Evolutionary conservation across 1,140 invertebrate genomes (phyloP), one percentile per base, ranked within the genome.

Genomic region (Trinorchestia longiramus): DNA sequence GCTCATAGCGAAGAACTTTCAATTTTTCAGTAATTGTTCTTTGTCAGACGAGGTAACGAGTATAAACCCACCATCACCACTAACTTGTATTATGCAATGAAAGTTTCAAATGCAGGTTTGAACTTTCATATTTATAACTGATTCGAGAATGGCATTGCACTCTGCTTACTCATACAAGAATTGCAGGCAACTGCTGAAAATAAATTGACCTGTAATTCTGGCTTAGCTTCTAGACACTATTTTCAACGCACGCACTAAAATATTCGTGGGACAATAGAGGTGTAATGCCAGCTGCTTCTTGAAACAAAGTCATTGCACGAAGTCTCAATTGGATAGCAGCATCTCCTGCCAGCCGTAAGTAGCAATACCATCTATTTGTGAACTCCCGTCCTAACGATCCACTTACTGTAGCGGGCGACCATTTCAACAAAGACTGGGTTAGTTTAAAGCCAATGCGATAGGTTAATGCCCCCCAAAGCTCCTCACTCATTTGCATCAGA

Each of bases 341-440:
- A 90, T 90, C 43, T 90, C 88, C 88, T 11, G 41, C 36, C 43
- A 42, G 88, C 88, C 28, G 4, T 90, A 90, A 90, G 88, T 90
- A 43, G 88, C 88, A 90, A 90, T 90, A 90, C 88, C 88, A 90
- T 90, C 43, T 90, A 90, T 42, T 90, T 42, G n/a, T 41, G 88
- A 36, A 90, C 88, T 8, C n/a, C 88, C 88, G 41, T 3, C 41
- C 88, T 90, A 90, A 90, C 88, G 88, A 41, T 17, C 88, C 88
- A 90, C 88, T 90, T 42, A 43, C 43, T 36, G 92, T 4, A 6
- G 43, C 92, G 44, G 36, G 92, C 41, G 92, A 94, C 44, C 92
- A 47, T 94, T 94, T 94, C 43, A 94, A 94, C 92, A 94, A 94
- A 94, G 92, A 94, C 92, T 44, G 44, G 92, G 92, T 94, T 47